Evolutionary conservation across 2,113 vertebrate species (phyloP), one percentile per base, ranked within the genome.

Genomic region (Sardina pilchardus): DNA sequence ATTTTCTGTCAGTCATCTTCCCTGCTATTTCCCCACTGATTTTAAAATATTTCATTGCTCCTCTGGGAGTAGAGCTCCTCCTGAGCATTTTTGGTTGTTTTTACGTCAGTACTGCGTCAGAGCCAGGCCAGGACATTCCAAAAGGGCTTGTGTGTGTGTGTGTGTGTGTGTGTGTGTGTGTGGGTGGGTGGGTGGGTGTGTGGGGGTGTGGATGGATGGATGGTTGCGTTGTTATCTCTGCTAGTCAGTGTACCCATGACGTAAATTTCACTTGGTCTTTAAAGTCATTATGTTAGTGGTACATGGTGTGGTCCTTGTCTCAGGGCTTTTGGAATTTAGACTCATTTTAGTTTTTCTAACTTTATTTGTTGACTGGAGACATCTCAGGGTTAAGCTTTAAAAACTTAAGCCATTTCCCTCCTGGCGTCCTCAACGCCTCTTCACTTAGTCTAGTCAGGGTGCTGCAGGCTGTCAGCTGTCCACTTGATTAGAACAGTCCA

Each of bases 81-180:
- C 45, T 81, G 26, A 85, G 82, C 67, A 24, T 84, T 85, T 85
- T 67, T 12, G 36, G 30, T 82, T 19, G 17, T 39, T 81, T 71
- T 85, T 78, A 85, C 30, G 50, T 87, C 45, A 63, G 43, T 42
- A 48, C 42, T 84, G 82, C 75, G 42, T 87, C 88, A 87, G 26
- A 43, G 47, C 2, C 56, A 12, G 84, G 44, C 81, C 48, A 47
- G 26, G 34, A 42, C 48, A 17, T 17, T 81, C 30, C 71, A 39
- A 4, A 16, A 4, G 30, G 2, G 53, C 53, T 56, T 6, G 2
- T 24, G 53, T 59, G 53, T 59, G 53, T 24, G 53, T 59, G 19
- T 59, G 53, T 59, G 53, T 59, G 21, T 34, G 63, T 34, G 63
- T 34, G 63, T 34, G 63, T 14, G n/a, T 30, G 26, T 34, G 67